A percentile compares a stretch with the other conserved stretches of the same genome.
phyloP scores from a whole-genome alignment of 2,113 vertebrate genomes.

The Rissa tridactyla region DNA sequence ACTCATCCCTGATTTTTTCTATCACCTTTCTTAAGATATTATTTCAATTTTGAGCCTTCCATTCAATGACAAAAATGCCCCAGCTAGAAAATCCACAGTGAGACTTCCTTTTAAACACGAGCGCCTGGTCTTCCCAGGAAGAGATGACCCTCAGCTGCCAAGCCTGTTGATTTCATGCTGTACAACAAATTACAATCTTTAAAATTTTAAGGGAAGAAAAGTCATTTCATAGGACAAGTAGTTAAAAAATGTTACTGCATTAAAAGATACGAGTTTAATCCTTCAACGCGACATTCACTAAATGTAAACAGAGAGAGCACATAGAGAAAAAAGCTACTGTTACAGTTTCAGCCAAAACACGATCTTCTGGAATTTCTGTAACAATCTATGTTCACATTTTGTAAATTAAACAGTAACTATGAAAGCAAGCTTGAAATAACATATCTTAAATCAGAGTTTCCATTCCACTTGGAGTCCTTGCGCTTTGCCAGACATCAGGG shows the following conservation, averaged over 20 bases:
- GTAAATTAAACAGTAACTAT: slow-evolving; percentile 2
- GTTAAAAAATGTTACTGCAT: background rate
- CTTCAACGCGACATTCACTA: background rate
- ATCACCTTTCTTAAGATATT: background rate
- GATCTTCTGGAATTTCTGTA: background rate
- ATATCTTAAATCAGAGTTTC: background rate
- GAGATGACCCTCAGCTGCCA: background rate
- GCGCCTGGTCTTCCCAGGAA: background rate
- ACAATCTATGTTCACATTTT: background rate
- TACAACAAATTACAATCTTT: background rate
- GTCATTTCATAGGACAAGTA: background rate
- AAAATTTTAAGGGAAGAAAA: background rate
- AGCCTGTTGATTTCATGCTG: background rate
- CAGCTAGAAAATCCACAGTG: background rate
- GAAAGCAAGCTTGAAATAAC: background rate
- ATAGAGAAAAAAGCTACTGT: background rate
- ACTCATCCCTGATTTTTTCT: background rate
- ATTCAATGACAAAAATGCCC: background rate
- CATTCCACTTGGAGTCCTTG: background rate
- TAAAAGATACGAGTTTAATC: background rate
- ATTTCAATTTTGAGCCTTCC: background rate
- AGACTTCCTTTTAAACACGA: background rate
- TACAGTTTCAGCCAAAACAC: background rate
- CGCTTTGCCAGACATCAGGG: background rate
- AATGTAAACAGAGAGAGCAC: background rate